Evolutionary conservation across 2,888 invertebrate species (phyloP).

Genomic region (Orchesellides sinensis): DNA sequence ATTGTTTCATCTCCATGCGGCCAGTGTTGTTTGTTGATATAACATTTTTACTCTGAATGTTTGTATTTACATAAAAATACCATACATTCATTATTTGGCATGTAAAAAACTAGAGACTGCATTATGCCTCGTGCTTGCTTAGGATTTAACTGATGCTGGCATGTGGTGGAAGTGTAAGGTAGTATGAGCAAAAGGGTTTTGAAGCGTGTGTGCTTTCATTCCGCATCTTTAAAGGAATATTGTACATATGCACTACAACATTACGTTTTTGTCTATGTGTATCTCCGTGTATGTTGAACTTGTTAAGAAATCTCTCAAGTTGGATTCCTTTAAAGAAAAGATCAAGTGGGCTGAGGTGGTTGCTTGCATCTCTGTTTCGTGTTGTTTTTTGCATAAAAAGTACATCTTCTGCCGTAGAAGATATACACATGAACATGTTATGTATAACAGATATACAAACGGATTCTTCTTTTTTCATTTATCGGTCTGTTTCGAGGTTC

Average conservation of each 20-base stretch:
- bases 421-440: no score
- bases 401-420: no score
- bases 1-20: no score
- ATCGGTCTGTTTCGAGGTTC: conserved; percentile 71
- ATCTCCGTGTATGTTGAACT: not conserved
- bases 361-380: conserved; percentile 29
- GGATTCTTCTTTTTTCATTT: conserved; percentile 48
- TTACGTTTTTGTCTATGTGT: not conserved
- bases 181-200: no score
- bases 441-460: conserved; percentile 1
- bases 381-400: not conserved
- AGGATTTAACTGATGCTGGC: not conserved
- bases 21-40: no score
- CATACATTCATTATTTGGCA: no score
- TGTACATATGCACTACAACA: conserved; percentile 3
- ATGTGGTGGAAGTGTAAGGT: no score
- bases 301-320: conserved; percentile 1
- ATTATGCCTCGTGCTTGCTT: not conserved
- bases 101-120: no score
- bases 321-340: conserved; percentile 17
- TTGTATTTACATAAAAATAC: no score
- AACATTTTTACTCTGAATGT: no score
- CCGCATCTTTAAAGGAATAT: no score
- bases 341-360: conserved; percentile 47
- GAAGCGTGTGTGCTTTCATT: not conserved